Base-by-base conservation (phyloP, 2,888 invertebrate genomes). In the Arge pagana region DNA sequence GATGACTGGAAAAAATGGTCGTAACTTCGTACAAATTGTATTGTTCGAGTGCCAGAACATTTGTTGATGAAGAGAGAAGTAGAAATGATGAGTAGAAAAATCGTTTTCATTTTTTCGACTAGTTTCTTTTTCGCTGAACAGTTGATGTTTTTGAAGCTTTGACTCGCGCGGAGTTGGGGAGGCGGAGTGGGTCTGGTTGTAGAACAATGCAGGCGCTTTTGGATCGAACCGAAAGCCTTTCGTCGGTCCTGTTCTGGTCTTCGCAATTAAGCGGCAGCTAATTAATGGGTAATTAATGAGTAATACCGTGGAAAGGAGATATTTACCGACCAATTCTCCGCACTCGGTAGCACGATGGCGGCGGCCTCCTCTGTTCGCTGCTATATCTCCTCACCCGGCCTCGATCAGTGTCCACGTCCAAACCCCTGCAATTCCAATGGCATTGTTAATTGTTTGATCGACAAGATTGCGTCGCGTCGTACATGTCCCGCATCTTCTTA, bases 361-460 rank as follows among this genome's bases (percentile, higher is more conserved):
- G 65, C 62, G 55, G 55, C 58, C 58, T 54, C 57, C 60, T 58
- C 63, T 67, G 62, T 61, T 64, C 62, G 56, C 21, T 52, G 55
- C n/a, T n/a, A 54, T 57, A 60, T 64, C 62, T 63, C 60, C 57
- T 58, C 45, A 57, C 57, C 61, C 56, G 54, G 55, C 53, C 52
- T 54, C 53, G 54, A 60, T 58, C 58, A 55, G 39, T 40, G 48
- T 35, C 52, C 37, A 49, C 54, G 57, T 57, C 58, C 56, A n/a
- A n/a, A n/a, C 57, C 58, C 55, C 55, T 59, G 51, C 45, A 45
- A 48, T 52, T 52, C 56, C 64, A 56, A 55, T 58, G 70, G 73
- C 68, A 74, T 75, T 74, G 73, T 74, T 75, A 76, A 76, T 75
- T 73, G 74, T 75, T 74, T 74, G 75, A 75, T 74, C 73, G 71